Base-by-base conservation (phyloP, 2,888 invertebrate species). In the Oligia strigilis region DNA sequence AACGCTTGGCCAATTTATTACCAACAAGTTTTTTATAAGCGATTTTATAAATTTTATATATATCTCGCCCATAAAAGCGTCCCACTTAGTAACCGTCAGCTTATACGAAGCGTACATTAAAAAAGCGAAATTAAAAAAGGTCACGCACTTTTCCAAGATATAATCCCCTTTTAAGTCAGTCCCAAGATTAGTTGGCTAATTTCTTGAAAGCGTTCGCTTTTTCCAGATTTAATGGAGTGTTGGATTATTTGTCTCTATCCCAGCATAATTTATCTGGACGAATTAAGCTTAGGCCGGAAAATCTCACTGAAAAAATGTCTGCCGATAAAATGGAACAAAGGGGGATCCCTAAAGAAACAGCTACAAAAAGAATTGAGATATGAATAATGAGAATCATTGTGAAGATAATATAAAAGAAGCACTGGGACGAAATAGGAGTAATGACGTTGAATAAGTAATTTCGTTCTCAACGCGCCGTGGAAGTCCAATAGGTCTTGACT, bases 161-260 rank as follows among this genome's bases (percentile, higher is more conserved):
- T 94, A 94, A 94, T 93, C 93, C 91, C 88, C 91, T 93, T 92
- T 92, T 91, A 93, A 92, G 92, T 91, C 90, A 89, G 90, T 90
- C 88, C 89, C 90, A 87, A 94, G 95, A 95, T 95, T 95, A 95
- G 94, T 93, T 90, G 82, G 92, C 94, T 95, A 95, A 95, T 95
- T 95, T 95, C 94, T 94, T 95, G 94, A 96, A 95, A 95, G 95
- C 95, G 92, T 94, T 94, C 93, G 91, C 93, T 94, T 94, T 93
- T 94, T 93, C 90, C 90, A 93, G 94, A 94, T 95, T 96, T 96
- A 96, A 95, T 95, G 95, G 94, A 94, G 93, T 94, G 92, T 91
- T 86, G 93, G 95, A 95, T 95, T 89, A 89, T 89, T 90, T 87
- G 89, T 90, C 87, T 90, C 87, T 89, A 94, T 95, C 94, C 93